Base-by-base conservation (phyloP, 2,888 invertebrate species). In the Xestoiulus laeticollis region DNA sequence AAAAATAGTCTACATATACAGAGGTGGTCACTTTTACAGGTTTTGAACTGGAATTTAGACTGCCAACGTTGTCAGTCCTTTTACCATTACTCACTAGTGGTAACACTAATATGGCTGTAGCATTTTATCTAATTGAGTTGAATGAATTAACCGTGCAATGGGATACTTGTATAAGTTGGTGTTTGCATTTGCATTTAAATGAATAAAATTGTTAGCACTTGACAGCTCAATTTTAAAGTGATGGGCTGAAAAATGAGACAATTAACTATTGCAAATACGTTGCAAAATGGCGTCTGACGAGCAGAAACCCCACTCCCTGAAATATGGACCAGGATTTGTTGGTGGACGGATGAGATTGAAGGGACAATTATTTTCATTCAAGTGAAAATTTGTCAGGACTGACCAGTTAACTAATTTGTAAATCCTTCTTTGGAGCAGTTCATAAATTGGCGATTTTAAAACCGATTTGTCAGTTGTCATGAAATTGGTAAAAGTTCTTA, bases 231-330 rank as follows among this genome's bases (percentile, higher is more conserved):
- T 59, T 59, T 59, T 59, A 59, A n/a, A 59, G 22, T 59, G 59
- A 59, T 59, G 59, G n/a, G 59, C 59, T 59, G 59, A 59, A 59
- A 59, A 59, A 59, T 59, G 59, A 59, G 59, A 59, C 59, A 59
- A 59, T 59, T 59, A 59, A 59, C 59, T 59, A 22, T 59, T 22
- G 59, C 59, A 59, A 59, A 59, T 59, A 59, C 59, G 16, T 19
- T 53, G 53, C 14, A 53, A 53, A 53, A 53, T 53, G 53, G 53
- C 53, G 53, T 53, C 53, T 53, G 53, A 53, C 53, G 53, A 59
- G 6, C 22, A 22, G 44, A 59, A 22, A 59, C n/a, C 59, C 59
- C 59, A 59, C 59, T 59, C 59, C 59, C 22, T 59, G 59, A 59
- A 22, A 59, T 59, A 59, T 59, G 59, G 22, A 10, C 22, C 59